Evolutionary conservation across 2,113 vertebrate genomes (phyloP).

Genomic region (Hemiscyllium ocellatum): DNA sequence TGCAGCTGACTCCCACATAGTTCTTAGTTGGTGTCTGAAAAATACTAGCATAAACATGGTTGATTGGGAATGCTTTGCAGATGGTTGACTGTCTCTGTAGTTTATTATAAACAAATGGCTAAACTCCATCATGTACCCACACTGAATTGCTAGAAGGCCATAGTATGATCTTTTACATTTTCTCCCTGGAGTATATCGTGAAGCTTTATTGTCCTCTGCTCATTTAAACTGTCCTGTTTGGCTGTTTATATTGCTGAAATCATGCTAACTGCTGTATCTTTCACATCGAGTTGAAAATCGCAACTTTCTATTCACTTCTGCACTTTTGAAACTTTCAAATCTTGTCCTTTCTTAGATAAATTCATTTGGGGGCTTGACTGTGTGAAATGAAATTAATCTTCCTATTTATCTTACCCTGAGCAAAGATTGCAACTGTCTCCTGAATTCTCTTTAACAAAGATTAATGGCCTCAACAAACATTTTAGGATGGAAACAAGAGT

Average conservation of each 20-base stretch:
- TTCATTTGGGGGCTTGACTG: background rate
- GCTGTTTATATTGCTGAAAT: background rate
- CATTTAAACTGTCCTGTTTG: no score
- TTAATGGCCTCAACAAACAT: slow-evolving; percentile 23
- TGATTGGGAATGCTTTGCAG: background rate
- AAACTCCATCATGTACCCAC: background rate
- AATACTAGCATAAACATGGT: background rate
- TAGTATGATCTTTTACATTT: background rate
- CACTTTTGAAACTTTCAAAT: no score
- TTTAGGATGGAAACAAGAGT: background rate
- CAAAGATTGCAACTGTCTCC: background rate
- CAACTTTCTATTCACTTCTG: background rate
- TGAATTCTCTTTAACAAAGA: slow-evolving; percentile 9
- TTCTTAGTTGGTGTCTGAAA: background rate
- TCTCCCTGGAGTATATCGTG: background rate
- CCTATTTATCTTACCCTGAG: background rate
- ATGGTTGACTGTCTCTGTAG: background rate
- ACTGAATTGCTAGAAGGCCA: background rate
- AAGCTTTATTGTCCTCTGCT: background rate
- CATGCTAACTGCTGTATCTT: background rate
- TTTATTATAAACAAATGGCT: background rate
- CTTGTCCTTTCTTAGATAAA: background rate
- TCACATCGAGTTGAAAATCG: background rate
- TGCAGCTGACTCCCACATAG: background rate
- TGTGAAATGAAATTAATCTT: slow-evolving; percentile 20